These are phyloP conservation scores for Romanogobio albipinnatus DNA, from an alignment of 2,113 vertebrate genomes.

Conservation along the genomic window DNA sequence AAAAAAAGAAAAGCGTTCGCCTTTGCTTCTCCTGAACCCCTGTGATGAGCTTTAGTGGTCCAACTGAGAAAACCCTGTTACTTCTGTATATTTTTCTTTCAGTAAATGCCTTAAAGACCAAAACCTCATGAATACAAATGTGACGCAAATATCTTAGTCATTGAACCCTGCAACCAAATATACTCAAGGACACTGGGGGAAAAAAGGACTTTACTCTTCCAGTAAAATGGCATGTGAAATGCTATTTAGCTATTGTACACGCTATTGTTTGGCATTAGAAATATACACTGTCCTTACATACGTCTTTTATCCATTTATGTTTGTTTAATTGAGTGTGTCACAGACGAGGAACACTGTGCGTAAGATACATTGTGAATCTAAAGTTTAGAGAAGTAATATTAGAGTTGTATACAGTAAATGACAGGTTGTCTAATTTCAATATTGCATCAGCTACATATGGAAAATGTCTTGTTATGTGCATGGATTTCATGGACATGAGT, in stretches of 20 bases:
- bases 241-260: conserved; percentile 1
- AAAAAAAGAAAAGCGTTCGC: not conserved
- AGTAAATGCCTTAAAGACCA: conserved; percentile 38
- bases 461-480: conserved; percentile 43
- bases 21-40: conserved; percentile 32
- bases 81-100: not conserved
- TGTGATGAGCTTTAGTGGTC: conserved; percentile 32
- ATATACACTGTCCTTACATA: not conserved
- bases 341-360: not conserved
- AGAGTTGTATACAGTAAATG: not conserved
- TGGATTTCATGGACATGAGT: conserved; percentile 16
- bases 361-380: not conserved
- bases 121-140: conserved; percentile 38
- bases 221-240: not conserved
- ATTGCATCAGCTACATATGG: conserved; percentile 6
- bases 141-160: conserved; percentile 24
- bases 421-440: not conserved
- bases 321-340: not conserved
- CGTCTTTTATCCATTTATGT: not conserved
- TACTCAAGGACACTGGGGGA: not conserved
- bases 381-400: not conserved
- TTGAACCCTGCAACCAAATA: conserved; percentile 10
- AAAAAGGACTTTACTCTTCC: conserved; percentile 9
- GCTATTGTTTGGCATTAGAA: conserved; percentile 14
- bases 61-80: not conserved